Conservation (phyloP, 2,113 vertebrate species). For the Apodemus speciosus region DNA sequence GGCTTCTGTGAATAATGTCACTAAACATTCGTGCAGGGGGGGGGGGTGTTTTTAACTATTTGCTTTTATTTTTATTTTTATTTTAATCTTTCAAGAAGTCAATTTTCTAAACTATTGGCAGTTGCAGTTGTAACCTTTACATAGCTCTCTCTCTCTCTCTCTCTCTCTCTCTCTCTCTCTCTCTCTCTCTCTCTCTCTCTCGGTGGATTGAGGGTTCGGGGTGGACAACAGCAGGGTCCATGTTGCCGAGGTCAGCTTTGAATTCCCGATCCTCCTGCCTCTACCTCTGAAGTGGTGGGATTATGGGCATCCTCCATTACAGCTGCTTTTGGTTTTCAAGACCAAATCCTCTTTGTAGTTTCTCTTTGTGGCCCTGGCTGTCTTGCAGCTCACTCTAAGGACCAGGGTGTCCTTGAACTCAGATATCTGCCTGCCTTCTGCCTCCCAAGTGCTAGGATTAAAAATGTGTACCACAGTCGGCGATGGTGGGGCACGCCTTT, state of each 20-base stretch:
- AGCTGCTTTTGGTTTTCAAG: neutral
- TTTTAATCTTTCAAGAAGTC: slow-evolving; percentile 28
- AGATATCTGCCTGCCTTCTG: neutral
- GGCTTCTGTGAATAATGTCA: neutral
- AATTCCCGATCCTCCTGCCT: neutral
- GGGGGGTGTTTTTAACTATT: neutral
- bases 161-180: no score
- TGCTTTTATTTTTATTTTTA: slow-evolving; percentile 28
- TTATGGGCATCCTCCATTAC: neutral
- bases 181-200: neutral
- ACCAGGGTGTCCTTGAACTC: neutral
- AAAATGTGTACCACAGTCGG: no score
- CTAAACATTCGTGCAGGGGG: neutral
- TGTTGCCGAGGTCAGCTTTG: neutral
- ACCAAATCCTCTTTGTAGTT: no score
- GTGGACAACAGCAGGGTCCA: neutral
- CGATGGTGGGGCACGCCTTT: no score
- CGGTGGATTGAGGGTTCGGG: no score
- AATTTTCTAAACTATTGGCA: neutral
- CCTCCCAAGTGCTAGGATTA: neutral
- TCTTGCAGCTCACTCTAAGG: neutral
- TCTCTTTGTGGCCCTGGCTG: neutral
- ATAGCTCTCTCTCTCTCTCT: neutral
- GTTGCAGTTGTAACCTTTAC: slow-evolving; percentile 9
- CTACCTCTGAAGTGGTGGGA: neutral